These are phyloP conservation scores for Zosterops lateralis DNA, from an alignment of 2,113 vertebrate genomes.

Conservation along the genomic window DNA sequence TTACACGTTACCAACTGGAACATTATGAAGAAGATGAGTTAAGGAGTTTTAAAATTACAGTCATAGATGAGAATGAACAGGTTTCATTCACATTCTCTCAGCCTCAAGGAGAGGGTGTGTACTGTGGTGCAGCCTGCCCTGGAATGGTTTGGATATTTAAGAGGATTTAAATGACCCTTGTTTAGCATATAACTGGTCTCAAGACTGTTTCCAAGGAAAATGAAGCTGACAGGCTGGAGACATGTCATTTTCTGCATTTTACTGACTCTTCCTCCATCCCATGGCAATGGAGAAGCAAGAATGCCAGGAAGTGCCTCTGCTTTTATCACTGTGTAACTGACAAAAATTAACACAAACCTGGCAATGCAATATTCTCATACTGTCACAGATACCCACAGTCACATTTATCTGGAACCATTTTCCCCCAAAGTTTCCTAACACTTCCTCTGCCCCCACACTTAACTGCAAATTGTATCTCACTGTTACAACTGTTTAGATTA, in stretches of 20 bases:
- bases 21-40: fast-evolving
- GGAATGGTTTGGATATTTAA: neutral
- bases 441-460: neutral
- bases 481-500: neutral
- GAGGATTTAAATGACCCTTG: neutral
- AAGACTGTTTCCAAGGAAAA: neutral
- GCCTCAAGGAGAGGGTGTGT: neutral
- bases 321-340: neutral
- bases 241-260: neutral
- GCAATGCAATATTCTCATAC: neutral
- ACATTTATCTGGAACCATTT: neutral
- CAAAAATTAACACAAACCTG: neutral
- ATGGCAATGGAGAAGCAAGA: neutral
- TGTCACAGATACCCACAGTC: neutral
- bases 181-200: neutral
- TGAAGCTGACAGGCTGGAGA: neutral
- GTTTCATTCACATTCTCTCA: neutral
- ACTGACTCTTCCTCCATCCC: neutral
- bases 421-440: neutral
- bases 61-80: neutral
- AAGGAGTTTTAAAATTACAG: neutral
- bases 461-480: neutral
- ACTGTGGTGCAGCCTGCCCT: neutral
- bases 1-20: fast-evolving
- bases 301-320: neutral